These are phyloP conservation scores for Danio tinwini DNA, from an alignment of 2,797 vertebrate species.

Conservation along the genomic window DNA sequence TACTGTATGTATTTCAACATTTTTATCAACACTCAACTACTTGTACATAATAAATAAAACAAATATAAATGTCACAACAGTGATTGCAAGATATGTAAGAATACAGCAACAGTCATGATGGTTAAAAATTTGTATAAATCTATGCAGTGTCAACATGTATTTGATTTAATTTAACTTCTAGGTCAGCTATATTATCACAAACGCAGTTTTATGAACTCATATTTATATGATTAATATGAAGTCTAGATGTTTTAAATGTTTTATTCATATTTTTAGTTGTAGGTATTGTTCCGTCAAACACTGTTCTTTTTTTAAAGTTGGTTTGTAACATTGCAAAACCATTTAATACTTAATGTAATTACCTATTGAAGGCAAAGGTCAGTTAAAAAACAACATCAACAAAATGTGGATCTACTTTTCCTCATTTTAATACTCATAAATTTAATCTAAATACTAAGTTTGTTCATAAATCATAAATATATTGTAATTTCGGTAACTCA, in stretches of 20 bases:
- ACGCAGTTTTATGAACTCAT: background rate
- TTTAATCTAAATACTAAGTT: too few species aligned
- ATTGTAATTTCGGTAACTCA: too few species aligned
- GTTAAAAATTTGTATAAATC: background rate
- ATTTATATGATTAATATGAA: background rate
- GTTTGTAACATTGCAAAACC: background rate
- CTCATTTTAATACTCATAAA: too few species aligned
- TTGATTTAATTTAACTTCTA: background rate
- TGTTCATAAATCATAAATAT: too few species aligned
- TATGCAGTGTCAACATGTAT: too few species aligned
- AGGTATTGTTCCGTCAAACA: too few species aligned
- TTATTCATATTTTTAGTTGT: background rate
- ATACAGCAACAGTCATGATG: background rate
- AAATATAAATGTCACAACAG: background rate
- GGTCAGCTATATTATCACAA: background rate
- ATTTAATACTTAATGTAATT: background rate
- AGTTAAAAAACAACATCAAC: background rate
- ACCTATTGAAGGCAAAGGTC: background rate
- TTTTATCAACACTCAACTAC: background rate
- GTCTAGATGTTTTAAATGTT: too few species aligned
- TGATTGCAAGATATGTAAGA: background rate
- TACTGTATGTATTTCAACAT: background rate
- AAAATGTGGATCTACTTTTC: background rate
- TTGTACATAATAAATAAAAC: constrained; percentile 21
- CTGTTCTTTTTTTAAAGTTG: background rate